These are phyloP conservation scores for Heliconius eleuchia DNA, from an alignment of 1,140 invertebrate genomes.

Conservation along the genomic window DNA sequence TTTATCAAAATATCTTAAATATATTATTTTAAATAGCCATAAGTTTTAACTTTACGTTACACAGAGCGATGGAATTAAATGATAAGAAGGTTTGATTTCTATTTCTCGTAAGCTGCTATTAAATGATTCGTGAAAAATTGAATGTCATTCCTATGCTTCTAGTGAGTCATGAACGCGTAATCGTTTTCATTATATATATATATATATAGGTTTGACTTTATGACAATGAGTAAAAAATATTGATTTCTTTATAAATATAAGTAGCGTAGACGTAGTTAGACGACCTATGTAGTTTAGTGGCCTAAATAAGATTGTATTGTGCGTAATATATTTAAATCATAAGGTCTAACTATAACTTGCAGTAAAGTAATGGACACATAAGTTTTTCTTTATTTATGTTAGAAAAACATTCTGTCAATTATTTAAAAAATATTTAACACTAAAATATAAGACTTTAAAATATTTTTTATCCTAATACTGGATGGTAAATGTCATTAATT, in stretches of 20 bases:
- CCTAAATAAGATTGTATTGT: background rate
- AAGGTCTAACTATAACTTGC: too few species aligned
- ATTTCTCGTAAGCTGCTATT: background rate
- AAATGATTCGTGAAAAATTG: slow-evolving; percentile 10
- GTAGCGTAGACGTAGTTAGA: background rate
- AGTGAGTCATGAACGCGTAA: slow-evolving; percentile 5
- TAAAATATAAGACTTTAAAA: background rate
- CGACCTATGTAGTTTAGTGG: background rate
- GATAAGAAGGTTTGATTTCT: background rate
- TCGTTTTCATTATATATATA: background rate
- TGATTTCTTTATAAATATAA: slow-evolving; percentile 8
- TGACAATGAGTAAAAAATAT: slow-evolving; percentile 7
- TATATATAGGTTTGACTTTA: background rate
- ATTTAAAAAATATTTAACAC: too few species aligned
- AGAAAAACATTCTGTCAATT: background rate
- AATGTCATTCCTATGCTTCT: slow-evolving; percentile 4
- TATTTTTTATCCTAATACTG: background rate
- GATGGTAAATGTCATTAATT: background rate
- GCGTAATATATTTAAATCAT: background rate
- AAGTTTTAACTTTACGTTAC: background rate
- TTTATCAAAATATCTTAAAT: background rate
- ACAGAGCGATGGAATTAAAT: background rate
- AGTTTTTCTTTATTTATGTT: background rate
- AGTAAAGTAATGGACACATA: too few species aligned
- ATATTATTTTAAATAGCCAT: background rate